Conservation (phyloP, 2,888 invertebrate species). For the Parthenolecanium corni region DNA sequence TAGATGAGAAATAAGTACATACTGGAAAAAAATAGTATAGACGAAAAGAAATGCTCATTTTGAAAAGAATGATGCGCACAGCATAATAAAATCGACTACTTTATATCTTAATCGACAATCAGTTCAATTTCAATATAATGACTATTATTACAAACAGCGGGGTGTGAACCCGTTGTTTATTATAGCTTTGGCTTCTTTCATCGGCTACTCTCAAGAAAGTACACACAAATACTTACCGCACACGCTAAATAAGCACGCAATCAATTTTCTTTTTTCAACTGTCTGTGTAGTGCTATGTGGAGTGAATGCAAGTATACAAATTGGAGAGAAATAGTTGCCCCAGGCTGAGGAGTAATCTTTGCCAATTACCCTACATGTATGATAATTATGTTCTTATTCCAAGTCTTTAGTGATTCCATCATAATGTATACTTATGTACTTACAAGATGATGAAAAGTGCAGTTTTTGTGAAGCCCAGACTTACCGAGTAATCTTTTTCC, state of each 20-base stretch:
- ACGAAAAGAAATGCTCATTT: not conserved
- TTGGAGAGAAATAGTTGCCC: too few relatives aligned
- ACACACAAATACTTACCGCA: conserved; percentile 8
- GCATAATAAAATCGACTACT: conserved; percentile 21
- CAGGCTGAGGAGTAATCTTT: too few relatives aligned
- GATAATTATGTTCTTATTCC: too few relatives aligned
- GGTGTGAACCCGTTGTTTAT: conserved; percentile 25
- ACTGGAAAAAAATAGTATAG: not conserved
- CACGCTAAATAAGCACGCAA: conserved; percentile 21
- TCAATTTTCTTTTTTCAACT: conserved; percentile 11
- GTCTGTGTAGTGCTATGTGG: not conserved
- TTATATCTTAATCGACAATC: conserved; percentile 24
- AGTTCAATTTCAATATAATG: conserved; percentile 24
- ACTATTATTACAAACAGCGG: conserved; percentile 25
- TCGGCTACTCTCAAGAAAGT: conserved; percentile 18
- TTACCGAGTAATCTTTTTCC: too few relatives aligned
- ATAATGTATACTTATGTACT: too few relatives aligned
- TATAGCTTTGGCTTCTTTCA: conserved; percentile 18
- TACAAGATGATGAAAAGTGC: too few relatives aligned
- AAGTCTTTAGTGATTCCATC: too few relatives aligned
- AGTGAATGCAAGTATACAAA: too few relatives aligned
- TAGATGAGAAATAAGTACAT: not conserved
- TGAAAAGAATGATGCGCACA: not conserved
- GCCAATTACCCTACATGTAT: too few relatives aligned
- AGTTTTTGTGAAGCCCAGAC: too few relatives aligned